Evolutionary conservation across 2,888 invertebrate genomes (phyloP).

Genomic region (Drosophila mettleri): DNA sequence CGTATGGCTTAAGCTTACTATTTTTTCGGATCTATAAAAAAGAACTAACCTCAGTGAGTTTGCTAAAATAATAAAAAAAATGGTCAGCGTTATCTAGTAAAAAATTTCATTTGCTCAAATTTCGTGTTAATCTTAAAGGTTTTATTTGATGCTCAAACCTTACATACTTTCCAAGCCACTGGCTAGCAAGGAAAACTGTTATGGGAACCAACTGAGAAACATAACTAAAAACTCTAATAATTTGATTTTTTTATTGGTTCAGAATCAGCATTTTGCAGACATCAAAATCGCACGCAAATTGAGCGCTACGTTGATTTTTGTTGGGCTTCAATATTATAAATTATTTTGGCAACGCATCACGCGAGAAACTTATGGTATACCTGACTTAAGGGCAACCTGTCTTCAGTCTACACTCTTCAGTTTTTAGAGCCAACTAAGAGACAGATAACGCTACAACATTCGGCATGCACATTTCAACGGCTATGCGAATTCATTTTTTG

Average conservation of each 20-base stretch:
- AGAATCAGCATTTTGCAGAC: slow-evolving; percentile 30
- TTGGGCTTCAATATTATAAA: slow-evolving; percentile 81
- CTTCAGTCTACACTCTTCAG: slow-evolving; percentile 35
- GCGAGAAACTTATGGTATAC: slow-evolving; percentile 75
- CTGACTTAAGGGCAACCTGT: slow-evolving; percentile 40
- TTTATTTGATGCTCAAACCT: not conserved
- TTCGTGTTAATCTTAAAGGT: not conserved
- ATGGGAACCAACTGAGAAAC: slow-evolving; percentile 37
- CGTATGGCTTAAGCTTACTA: too few species aligned
- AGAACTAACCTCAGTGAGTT: too few species aligned
- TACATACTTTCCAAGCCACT: slow-evolving; percentile 3
- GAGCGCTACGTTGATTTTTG: slow-evolving; percentile 71
- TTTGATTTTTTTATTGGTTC: slow-evolving; percentile 28
- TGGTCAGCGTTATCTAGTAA: too few species aligned
- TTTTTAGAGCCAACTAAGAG: slow-evolving; percentile 53
- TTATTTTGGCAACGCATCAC: slow-evolving; percentile 85
- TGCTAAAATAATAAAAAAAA: too few species aligned
- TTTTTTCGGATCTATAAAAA: too few species aligned
- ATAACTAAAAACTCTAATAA: slow-evolving; percentile 14
- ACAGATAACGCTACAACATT: slow-evolving; percentile 66
- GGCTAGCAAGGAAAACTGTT: slow-evolving; percentile 29
- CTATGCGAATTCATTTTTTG: slow-evolving; percentile 77
- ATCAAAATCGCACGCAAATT: slow-evolving; percentile 70
- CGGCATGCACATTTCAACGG: slow-evolving; percentile 65
- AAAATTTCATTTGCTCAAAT: not conserved